phyloP scores from a whole-genome alignment of 30 jellyfish, hydroid and myxozoan species.

The Haliclystus octoradiatus region DNA sequence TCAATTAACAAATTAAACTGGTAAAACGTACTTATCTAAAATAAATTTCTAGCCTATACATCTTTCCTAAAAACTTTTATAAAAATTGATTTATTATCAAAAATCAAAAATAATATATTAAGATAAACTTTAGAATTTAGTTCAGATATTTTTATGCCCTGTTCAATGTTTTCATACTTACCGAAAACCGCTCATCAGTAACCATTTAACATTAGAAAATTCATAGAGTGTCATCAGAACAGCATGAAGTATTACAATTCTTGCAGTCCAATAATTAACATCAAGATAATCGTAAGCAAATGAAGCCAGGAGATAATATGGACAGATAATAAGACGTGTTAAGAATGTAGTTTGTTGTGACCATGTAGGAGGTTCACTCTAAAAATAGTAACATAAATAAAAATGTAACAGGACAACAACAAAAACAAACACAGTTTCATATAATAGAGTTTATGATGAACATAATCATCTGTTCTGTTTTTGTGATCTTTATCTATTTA shows the following conservation, averaged over 20 bases:
- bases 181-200: constrained; percentile 30
- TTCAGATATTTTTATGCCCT: no score
- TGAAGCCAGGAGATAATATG: constrained; percentile 58
- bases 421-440: neutral
- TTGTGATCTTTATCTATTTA: no score
- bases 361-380: constrained; percentile 41
- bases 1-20: no score
- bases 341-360: constrained; percentile 42
- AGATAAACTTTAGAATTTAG: no score
- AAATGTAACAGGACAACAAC: neutral
- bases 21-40: no score
- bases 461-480: no score
- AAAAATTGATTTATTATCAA: no score
- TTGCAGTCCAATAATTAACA: constrained; percentile 73
- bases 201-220: constrained; percentile 35
- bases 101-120: no score
- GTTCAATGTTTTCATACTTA: no score
- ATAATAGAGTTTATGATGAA: no score
- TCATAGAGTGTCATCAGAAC: constrained; percentile 54
- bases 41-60: no score
- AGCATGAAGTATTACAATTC: constrained; percentile 71
- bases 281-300: constrained; percentile 47
- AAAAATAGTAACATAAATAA: neutral
- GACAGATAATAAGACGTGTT: constrained; percentile 21
- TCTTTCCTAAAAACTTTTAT: no score